Conservation (phyloP, 2,888 invertebrate species). For the Holacanthella duospinosa region DNA sequence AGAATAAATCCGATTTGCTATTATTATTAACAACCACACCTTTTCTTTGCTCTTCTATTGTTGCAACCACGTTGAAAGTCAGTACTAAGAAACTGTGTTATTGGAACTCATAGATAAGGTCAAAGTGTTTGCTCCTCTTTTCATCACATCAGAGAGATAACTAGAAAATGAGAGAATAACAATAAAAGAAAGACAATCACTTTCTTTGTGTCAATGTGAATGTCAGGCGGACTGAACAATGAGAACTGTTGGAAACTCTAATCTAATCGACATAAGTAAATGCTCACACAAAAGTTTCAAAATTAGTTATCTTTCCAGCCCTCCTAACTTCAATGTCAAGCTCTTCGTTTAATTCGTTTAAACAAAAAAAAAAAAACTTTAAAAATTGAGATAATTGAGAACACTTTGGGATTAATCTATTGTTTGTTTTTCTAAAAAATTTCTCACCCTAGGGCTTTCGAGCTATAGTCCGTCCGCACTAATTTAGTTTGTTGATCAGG, state of each 20-base stretch:
- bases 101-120: neutral
- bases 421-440: too few species aligned
- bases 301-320: too few species aligned
- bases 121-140: too few species aligned
- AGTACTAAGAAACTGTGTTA: conserved; percentile 4
- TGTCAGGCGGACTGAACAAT: neutral
- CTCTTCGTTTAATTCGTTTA: neutral
- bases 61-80: too few species aligned
- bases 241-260: neutral
- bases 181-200: neutral
- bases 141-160: too few species aligned
- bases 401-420: too few species aligned
- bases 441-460: too few species aligned
- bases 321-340: neutral
- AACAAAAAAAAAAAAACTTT: too few species aligned
- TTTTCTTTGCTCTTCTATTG: neutral
- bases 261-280: neutral
- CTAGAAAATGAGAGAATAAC: neutral
- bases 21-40: neutral
- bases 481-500: too few species aligned
- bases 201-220: neutral
- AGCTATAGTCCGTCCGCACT: too few species aligned
- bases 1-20: neutral
- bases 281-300: too few species aligned
- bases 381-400: too few species aligned